Base-by-base conservation (phyloP, 1,140 invertebrate species). In the Drosophila novamexicana region DNA sequence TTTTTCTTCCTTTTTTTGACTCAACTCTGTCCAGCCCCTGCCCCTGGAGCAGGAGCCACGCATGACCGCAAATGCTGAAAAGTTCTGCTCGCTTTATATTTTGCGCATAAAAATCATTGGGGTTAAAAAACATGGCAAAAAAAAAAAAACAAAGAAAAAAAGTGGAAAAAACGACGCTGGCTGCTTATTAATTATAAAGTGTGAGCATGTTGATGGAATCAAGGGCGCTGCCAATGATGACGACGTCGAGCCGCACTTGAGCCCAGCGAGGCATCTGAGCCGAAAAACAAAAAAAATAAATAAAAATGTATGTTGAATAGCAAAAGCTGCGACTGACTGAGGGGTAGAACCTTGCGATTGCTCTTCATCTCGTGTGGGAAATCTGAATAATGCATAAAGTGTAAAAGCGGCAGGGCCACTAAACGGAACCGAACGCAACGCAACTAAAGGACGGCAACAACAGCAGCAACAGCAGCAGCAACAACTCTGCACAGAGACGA, bases 351-450 rank as follows among this genome's bases (percentile, higher is more conserved):
- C 14, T 65, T 47, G 64, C 65, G 80, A 42, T 36, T 42, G 9
- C 14, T 47, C 50, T 68, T 36, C 36, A 42, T 49, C 56, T 68
- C 79, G 84, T 88, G 82, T 88, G 84, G 80, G 84, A 88, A 89
- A 89, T 83, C 84, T 88, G 83, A 88, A 88, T 88, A 88, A 88
- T 88, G 83, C 84, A 89, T 89, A 67, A 89, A 89, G 83, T 88
- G 83, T 83, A 80, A 89, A 86, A 82, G 83, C 79, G 76, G 83
- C 83, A 78, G 81, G 81, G 81, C 81, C 78, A 85, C 80, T 85
- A 85, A 85, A 77, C 79, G 81, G 76, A 76, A 77, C 77, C 67
- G 77, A 66, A 67, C 76, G 37, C 47, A 62, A 52, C 59, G 49
- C 44, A 54, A 49, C 47, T 49, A 32, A 22, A 49, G 47, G 47